Base-by-base conservation (phyloP, 2,113 vertebrate genomes). In the Macquaria australasica region DNA sequence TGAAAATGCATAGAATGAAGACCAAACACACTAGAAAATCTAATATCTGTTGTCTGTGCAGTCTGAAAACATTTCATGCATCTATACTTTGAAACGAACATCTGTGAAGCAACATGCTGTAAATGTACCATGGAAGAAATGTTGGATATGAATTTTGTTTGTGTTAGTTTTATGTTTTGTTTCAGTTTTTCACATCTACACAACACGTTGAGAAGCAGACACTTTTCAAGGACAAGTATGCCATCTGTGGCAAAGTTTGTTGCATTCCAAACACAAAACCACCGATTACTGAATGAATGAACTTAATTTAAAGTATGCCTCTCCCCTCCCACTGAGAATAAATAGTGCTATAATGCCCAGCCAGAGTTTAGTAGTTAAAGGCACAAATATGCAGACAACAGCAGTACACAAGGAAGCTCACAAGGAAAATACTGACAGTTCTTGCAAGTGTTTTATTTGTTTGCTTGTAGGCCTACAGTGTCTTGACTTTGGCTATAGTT, bases 21-120 rank as follows among this genome's bases (percentile, higher is more conserved):
- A 62, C 20, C 1, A 16, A 80, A 48, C 72, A 62, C 34, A 48
- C 12, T 5, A 23, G 9, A 73, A 74, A 72, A 60, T 53, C 48
- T 60, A 60, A 73, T 67, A 25, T 85, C 23, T 18, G 16, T 87
- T 83, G 81, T 43, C 55, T 66, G 15, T 51, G 84, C 67, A 62
- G 62, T 67, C 66, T 75, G 68, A 77, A 82, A 77, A 69, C 20
- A 62, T 31, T 64, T 20, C 45, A 56, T 28, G n/a, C 55, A 81
- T 85, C 39, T 51, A n/a, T 51, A n/a, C 56, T 84, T 79, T 68
- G 37, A 84, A 88, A 75, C 73, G 55, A 84, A 73, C 83, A 85
- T 86, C 81, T 85, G 63, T 72, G 69, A 73, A 69, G 37, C 55
- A 63, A 74, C 56, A 77, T 60, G 25, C 25, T 87, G 56, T 70